Percentiles rank a stretch among this genome's conserved stretches.
phyloP scores from a whole-genome alignment of 2,888 invertebrate genomes.

The Didymodactylos carnosus region DNA sequence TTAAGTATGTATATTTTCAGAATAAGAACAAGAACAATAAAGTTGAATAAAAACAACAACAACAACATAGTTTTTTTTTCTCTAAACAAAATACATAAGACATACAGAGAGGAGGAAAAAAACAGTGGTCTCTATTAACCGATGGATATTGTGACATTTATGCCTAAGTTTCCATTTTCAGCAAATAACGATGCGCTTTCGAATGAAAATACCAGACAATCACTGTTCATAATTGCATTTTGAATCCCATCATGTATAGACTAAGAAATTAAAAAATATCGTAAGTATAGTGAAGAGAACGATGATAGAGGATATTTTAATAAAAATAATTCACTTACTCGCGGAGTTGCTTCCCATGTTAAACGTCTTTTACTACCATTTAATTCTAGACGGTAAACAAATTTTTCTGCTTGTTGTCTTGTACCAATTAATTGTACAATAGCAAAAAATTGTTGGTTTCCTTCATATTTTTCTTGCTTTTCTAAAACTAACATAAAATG shows the following conservation, averaged over 20 bases:
- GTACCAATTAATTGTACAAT: conserved; percentile 97
- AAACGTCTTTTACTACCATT: conserved; percentile 79
- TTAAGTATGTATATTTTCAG: too few species aligned
- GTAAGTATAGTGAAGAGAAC: too few species aligned
- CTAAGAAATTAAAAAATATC: too few species aligned
- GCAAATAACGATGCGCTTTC: conserved; percentile 93
- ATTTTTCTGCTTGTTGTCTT: conserved; percentile 92
- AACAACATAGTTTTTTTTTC: too few species aligned
- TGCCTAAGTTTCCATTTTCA: conserved; percentile 93
- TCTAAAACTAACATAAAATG: conserved; percentile 98
- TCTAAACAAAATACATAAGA: too few species aligned
- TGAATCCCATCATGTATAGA: conserved; percentile 97
- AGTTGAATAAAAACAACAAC: too few species aligned
- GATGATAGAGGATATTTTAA: too few species aligned
- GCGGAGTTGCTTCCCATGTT: conserved; percentile 57
- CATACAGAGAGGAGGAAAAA: too few species aligned
- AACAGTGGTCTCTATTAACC: too few species aligned
- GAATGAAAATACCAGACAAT: conserved; percentile 95
- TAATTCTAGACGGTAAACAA: conserved; percentile 86
- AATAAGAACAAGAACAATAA: too few species aligned
- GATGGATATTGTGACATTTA: conserved; percentile 73
- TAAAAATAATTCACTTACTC: too few species aligned
- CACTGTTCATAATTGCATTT: conserved; percentile 85
- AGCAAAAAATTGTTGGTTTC: conserved; percentile 45
- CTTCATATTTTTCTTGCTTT: conserved; percentile 85